Base-by-base conservation (phyloP, 2,113 vertebrate genomes). In the Cranoglanis bouderius region DNA sequence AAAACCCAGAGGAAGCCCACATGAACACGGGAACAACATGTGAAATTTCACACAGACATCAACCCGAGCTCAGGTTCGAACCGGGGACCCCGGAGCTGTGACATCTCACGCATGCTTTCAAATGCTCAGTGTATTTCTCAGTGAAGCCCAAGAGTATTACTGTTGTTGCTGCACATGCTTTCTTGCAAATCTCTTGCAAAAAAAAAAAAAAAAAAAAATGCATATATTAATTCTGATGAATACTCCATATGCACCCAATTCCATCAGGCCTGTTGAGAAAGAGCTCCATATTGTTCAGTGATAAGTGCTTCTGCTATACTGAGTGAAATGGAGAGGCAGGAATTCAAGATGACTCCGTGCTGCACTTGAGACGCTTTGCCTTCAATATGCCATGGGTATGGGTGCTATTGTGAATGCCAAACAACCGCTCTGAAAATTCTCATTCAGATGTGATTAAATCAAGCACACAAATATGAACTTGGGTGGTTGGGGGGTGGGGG, bases 361-460 rank as follows among this genome's bases (percentile, higher is more conserved):
- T 14, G 46, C 80, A 74, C 91, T 89, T 67, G 57, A 90, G 88
- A 92, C 35, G 29, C 81, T 26, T 75, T 88, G 83, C 61, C 61
- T 90, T 84, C 81, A 74, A 82, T 70, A 61, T 78, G 84, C 88
- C 38, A 19, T 80, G 84, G 86, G 53, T 86, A 87, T 40, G 29
- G 70, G 87, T 70, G 84, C 77, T 51, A 43, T 85, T 89, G 74
- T 74, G 88, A 88, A 92, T 88, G 51, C 81, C 86, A 92, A 40
- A 85, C 84, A 78, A 88, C 81, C 43, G 77, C 90, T 84, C 85
- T 40, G 84, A 85, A 90, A 89, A 90, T 90, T 85, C 84, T 88
- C 57, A 88, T 88, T 88, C 86, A 87, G 63, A 89, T 74, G 63
- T 83, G 88, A 90, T 90, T 87, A 89, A 88, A 90, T 89, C 84